Base-by-base conservation (phyloP, 1,140 invertebrate genomes). In the Drosophila dunni region DNA sequence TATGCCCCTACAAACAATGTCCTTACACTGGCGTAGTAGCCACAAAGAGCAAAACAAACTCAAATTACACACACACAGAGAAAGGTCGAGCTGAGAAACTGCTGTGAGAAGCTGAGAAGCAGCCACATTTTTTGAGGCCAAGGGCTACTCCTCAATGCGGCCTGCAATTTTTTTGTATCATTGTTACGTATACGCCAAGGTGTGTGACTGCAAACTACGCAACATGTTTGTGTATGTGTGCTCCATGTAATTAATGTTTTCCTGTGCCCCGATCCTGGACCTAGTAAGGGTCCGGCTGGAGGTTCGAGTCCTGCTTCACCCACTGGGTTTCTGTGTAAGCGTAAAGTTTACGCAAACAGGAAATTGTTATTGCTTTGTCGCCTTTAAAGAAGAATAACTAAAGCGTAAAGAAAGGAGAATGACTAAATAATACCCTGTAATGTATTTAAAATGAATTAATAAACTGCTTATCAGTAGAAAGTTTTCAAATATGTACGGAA, bases 321-420 rank as follows among this genome's bases (percentile, higher is more conserved):
- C 11, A 20, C 61, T 65, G 50, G 34, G 13, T 20, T 20, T 20
- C 17, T 20, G 75, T 81, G 57, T 68, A 66, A 76, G 48, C 62
- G 62, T 76, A 78, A 77, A 88, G 79, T 82, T 83, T 68, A 63
- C 62, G 38, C 84, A 62, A 68, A 83, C 62, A 66, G 76, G 79
- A 82, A 71, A 77, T 88, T 88, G 75, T 88, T 88, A 77, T 79
- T 82, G 69, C 78, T 88, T 77, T 88, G 82, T 77, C 83, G 83
- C 72, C 79, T 79, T 69, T 46, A 79, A 88, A 80, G 69, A 68
- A 69, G 51, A 61, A 15, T 33, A 67, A 29, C 7, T 24, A 7
- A 13, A 34, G 1, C 4, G 8, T 0, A 15, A 45, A 38, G 0
- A 9, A 20, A 7, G 10, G 10, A 20, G 2, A 5, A 0, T 4